phyloP scores from a whole-genome alignment of 2,113 vertebrate genomes.

The Semnornis frantzii region DNA sequence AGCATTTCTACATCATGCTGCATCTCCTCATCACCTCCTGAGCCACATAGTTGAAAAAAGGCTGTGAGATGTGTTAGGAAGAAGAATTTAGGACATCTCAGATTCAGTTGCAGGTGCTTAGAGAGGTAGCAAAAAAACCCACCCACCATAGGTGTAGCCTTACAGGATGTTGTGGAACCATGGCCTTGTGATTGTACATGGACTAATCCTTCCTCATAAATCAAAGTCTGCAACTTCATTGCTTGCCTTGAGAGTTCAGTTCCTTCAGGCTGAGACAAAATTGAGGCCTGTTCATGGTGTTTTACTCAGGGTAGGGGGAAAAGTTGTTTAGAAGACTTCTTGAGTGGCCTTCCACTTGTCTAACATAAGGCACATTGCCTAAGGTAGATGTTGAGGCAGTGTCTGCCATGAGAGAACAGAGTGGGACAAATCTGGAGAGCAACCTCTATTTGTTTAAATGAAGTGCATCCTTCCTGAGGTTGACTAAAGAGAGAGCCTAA shows the following conservation, averaged over 20 bases:
- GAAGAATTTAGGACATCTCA: background rate
- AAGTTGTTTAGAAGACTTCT: background rate
- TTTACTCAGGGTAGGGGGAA: background rate
- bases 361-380: background rate
- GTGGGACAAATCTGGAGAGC: background rate
- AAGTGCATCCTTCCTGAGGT: background rate
- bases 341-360: background rate
- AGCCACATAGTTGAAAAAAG: background rate
- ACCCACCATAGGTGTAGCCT: background rate
- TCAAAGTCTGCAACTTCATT: background rate
- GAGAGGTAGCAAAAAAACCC: background rate
- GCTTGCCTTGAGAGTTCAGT: background rate
- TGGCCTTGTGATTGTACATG: no score
- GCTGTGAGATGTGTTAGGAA: fast-evolving
- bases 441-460: background rate
- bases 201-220: no score
- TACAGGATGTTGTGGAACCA: background rate
- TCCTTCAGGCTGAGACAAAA: background rate
- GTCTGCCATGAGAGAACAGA: background rate
- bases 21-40: background rate
- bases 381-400: background rate
- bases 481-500: background rate
- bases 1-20: background rate
- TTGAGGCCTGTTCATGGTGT: background rate
- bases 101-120: background rate